Evolutionary conservation across 2,888 invertebrate species (phyloP).

Genomic region (Megamerina dolium): DNA sequence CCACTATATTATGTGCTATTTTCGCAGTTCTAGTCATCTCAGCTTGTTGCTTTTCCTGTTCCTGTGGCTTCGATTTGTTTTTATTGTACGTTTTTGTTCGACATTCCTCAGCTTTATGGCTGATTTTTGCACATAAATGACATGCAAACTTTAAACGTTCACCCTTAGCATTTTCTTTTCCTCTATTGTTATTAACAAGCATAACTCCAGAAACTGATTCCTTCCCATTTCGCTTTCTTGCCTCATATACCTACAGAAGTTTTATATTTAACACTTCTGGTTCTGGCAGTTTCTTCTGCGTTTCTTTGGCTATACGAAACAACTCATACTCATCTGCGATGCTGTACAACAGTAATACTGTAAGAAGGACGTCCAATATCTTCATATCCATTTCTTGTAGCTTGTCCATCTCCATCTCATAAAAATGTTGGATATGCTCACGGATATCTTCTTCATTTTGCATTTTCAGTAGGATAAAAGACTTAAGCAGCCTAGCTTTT

Average conservation of each 20-base stretch:
- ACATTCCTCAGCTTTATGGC: constrained; percentile 9
- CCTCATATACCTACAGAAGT: not conserved
- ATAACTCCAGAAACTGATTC: constrained; percentile 1
- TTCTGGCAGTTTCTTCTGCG: constrained; percentile 7
- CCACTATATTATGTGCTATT: no score
- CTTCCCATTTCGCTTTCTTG: constrained; percentile 1
- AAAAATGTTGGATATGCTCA: constrained; percentile 9
- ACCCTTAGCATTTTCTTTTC: not conserved
- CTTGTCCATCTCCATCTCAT: constrained; percentile 8
- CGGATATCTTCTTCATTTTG: constrained; percentile 12
- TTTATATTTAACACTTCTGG: no score
- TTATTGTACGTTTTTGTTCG: not conserved
- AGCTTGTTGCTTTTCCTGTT: no score
- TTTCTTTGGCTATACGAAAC: constrained; percentile 14
- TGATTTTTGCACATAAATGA: constrained; percentile 10
- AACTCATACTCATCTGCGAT: constrained; percentile 10
- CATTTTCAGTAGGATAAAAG: constrained; percentile 16
- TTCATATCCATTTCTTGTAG: constrained; percentile 9
- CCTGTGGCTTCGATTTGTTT: no score
- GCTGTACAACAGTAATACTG: constrained; percentile 14
- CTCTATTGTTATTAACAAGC: not conserved
- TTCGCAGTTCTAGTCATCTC: no score
- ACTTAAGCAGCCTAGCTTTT: constrained; percentile 11
- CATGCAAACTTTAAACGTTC: no score
- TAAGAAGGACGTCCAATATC: constrained; percentile 9